Base-by-base conservation (phyloP, 2,797 vertebrate species). In the Saxicola maurus region DNA sequence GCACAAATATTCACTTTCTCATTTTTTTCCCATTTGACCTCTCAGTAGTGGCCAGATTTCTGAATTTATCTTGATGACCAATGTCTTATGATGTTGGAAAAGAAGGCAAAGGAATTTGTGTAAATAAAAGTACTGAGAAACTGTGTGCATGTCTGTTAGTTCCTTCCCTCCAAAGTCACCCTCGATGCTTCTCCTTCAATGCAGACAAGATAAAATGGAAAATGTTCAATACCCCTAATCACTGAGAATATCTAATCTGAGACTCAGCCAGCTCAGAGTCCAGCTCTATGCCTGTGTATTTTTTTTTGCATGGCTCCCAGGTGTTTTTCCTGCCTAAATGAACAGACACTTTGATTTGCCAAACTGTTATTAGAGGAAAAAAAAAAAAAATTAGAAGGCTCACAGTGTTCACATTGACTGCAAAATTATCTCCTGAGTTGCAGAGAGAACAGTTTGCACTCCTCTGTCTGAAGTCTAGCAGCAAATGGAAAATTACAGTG, bases 371-470 rank as follows among this genome's bases (percentile, higher is more conserved):
- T 94, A 94, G 51, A 82, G 35, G 21, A 5, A 53, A 68, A 78
- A 79, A 69, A 66, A 92, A 86, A 68, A 40, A 84, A 77, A 86
- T 82, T 49, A 87, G 78, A 91, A 88, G 82, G 73, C 86, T 92
- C 17, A 2, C 69, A 28, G 83, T 60, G 87, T 82, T 94, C 91
- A 84, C 89, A 68, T 80, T 87, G 87, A 92, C 72, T 91, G 90
- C 56, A 89, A 92, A 94, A 94, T 92, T 87, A 94, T 92, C 85
- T 92, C 91, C 80, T 45, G 73, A 94, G 86, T 53, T 86, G 74
- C 92, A 87, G 85, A 73, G 73, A 61, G 87, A 93, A 92, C 85
- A 87, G 82, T 94, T 89, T 89, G 91, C 91, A 86, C 89, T 96
- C 82, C 33, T 83, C 89, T 86, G 64, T 49, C 92, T 95, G 93